phyloP scores from a whole-genome alignment of 2,113 vertebrate species.

The Regulus satrapa region DNA sequence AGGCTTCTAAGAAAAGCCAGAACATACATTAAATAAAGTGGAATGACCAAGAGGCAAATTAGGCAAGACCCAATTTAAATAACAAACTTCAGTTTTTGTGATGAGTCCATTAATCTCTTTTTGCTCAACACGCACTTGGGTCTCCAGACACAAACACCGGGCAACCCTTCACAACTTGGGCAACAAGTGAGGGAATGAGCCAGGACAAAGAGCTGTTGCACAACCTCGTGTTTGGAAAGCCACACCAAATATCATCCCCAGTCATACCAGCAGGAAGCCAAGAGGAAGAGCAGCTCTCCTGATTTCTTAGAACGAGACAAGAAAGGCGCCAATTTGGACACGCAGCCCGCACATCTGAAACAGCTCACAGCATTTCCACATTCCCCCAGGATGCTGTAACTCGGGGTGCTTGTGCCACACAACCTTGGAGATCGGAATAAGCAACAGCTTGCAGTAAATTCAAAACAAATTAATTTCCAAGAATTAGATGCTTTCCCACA shows the following conservation, averaged over 20 bases:
- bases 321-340: background rate
- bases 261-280: background rate
- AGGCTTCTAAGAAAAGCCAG: background rate
- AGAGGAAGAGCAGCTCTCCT: background rate
- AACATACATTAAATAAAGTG: background rate
- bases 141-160: background rate
- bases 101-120: background rate
- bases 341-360: conserved; percentile 4
- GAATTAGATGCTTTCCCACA: conserved; percentile 56
- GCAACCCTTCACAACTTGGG: background rate
- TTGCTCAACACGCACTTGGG: accelerated
- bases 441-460: conserved; percentile 59
- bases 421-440: conserved; percentile 25
- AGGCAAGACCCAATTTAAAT: background rate
- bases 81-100: background rate
- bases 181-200: background rate
- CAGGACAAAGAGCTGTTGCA: background rate
- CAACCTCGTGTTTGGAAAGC: background rate
- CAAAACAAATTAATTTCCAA: conserved; percentile 58
- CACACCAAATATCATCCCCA: background rate
- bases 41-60: background rate
- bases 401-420: conserved; percentile 34
- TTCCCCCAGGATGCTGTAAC: conserved; percentile 26
- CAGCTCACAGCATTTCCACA: conserved; percentile 31
- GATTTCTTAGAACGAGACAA: background rate